Evolutionary conservation across 2,113 vertebrate species (phyloP).

Genomic region (Alethe diademata): DNA sequence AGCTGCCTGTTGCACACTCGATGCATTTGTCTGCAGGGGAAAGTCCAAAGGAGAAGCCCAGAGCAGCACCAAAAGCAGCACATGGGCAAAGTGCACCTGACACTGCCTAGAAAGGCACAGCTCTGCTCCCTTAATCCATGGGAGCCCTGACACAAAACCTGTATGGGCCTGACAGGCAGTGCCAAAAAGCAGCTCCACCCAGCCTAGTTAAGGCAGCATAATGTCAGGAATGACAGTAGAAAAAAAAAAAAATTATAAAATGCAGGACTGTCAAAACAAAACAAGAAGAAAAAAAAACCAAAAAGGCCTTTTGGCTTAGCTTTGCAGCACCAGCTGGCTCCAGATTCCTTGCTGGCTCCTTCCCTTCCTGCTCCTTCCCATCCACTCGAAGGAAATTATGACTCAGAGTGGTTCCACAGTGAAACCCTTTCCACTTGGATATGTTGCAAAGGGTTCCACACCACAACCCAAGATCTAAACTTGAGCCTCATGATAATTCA

Average conservation of each 20-base stretch:
- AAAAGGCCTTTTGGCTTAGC: not conserved
- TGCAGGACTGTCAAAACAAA: not conserved
- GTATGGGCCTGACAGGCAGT: accelerated
- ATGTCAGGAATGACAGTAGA: not conserved
- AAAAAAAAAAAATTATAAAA: not conserved
- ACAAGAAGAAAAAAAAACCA: not conserved
- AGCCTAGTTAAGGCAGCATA: not conserved
- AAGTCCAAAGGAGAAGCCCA: not conserved
- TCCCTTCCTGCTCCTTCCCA: not conserved
- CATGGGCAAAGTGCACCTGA: not conserved
- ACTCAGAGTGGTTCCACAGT: not conserved
- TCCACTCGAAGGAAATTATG: not conserved
- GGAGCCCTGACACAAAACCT: not conserved
- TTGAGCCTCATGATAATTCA: not conserved
- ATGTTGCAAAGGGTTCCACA: not conserved
- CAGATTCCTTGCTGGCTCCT: not conserved
- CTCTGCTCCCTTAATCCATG: not conserved
- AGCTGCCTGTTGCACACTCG: not conserved
- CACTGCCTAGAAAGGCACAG: not conserved
- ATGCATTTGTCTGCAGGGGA: not conserved
- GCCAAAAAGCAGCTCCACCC: not conserved
- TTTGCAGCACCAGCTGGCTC: not conserved
- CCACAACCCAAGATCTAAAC: not conserved
- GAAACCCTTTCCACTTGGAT: not conserved
- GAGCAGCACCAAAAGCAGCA: not conserved